Base-by-base conservation (phyloP, 1,140 invertebrate genomes). In the Callitettix versicolor region DNA sequence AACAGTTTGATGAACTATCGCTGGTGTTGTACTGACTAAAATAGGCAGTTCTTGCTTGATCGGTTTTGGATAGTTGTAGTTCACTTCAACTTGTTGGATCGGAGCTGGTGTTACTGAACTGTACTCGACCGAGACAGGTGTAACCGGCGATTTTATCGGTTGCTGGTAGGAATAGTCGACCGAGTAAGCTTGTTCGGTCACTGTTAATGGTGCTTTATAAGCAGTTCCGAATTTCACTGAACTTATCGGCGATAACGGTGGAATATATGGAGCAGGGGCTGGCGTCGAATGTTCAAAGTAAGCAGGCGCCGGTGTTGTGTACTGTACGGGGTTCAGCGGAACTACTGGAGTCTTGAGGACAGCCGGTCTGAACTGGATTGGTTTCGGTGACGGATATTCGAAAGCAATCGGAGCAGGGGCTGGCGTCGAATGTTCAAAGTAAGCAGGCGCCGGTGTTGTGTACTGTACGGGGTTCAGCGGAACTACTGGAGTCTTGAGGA, bases 271-370 rank as follows among this genome's bases (percentile, higher is more conserved):
- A 17, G 53, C 47, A n/a, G 56, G 56, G 17, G 18, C 40, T 60
- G 6, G 63, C 59, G 24, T 60, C 57, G 12, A 24, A 18, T 24
- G 18, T 24, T 24, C 15, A 15, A 22, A n/a, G 18, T 36, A n/a
- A 22, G 33, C 22, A 7, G 60, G 49, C 1, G 63, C 33, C 12
- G 15, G 53, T 56, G 52, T 59, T 9, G 55, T 38, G 38, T 66
- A 65, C n/a, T 57, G 58, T 21, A 62, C 62, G 1, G 63, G 61
- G 17, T 64, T 65, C 1, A 64, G 63, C 0, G 64, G 64, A 6
- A 64, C 58, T 11, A 51, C 44, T 11, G 64, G 62, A 4, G 62
- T 56, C 1, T 50, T 57, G 15, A 49, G 21, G 0, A 56, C 53
- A 34, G 55, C 50, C 9, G 30, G 17, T 53, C 41, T 26, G 46